Base-by-base conservation (phyloP, 2,888 invertebrate species). In the Patella ulyssiponensis region DNA sequence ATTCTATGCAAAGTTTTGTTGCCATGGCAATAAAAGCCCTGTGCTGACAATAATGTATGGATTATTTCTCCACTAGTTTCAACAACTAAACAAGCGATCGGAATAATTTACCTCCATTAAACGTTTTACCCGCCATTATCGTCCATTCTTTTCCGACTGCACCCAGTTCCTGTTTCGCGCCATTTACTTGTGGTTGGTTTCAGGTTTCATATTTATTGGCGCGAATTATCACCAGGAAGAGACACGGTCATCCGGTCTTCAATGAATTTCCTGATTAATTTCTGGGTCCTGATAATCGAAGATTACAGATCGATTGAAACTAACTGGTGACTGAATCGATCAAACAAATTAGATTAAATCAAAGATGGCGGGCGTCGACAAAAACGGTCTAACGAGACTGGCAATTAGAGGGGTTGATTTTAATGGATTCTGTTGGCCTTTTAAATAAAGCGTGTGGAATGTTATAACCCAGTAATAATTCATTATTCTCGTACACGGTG, bases 401-500 rank as follows among this genome's bases (percentile, higher is more conserved):
- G 64, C 64, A 64, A 64, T 64, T 64, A 64, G 64, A 23, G 20
- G 64, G 64, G 64, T n/a, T 64, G 64, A 64, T 64, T 64, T 64
- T 64, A 64, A 64, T 64, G 64, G 64, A 64, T 64, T 64, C 23
- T 20, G 64, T 64, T 64, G 64, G 64, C 64, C 64, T 64, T 64
- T 64, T 64, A 64, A 44, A 64, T 64, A 64, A 64, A 64, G 11
- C 23, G 64, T 64, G 64, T 64, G n/a, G 20, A 64, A 64, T 64
- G 64, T 64, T 64, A 64, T 64, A 64, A 64, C 64, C 64, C 64
- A 23, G 23, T 64, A 64, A 64, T 64, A 64, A 64, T 71, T 54
- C 75, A 75, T 80, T 80, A 78, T 78, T 77, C 77, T 54, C 27
- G 12, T 27, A 74, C 76, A 76, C 76, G 69, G 53, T 74, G n/a